phyloP scores from a whole-genome alignment of 2,113 vertebrate genomes.

The Cryptotis parvus region DNA sequence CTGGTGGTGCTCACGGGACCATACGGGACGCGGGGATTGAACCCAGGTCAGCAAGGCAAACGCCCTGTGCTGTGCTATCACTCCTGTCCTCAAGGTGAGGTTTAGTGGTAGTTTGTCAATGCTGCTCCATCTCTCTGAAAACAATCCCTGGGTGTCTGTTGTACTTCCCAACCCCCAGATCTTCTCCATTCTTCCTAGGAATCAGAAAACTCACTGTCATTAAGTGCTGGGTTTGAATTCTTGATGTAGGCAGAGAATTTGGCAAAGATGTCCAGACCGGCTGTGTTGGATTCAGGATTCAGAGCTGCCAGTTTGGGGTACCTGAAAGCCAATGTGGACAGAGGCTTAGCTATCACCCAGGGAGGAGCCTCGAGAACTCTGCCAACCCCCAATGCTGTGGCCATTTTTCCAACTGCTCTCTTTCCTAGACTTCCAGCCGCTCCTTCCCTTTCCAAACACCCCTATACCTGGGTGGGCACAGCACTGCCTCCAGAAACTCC shows the following conservation, averaged over 20 bases:
- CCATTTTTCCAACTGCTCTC: not conserved
- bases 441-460: not conserved
- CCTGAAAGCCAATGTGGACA: constrained; percentile 80
- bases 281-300: constrained; percentile 95
- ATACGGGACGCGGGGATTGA: too few relatives aligned
- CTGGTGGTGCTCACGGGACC: too few relatives aligned
- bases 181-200: not conserved
- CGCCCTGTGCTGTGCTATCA: too few relatives aligned
- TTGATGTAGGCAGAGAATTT: constrained; percentile 96
- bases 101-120: not conserved
- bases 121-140: constrained; percentile 5
- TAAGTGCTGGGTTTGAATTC: constrained; percentile 92
- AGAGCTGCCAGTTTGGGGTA: constrained; percentile 92
- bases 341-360: not conserved
- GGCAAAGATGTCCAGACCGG: constrained; percentile 94
- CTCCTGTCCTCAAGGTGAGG: not conserved
- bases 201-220: constrained; percentile 89
- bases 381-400: too few relatives aligned
- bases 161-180: not conserved
- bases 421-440: not conserved
- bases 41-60: too few relatives aligned
- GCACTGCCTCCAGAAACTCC: constrained; percentile 94
- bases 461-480: constrained; percentile 92
- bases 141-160: not conserved
- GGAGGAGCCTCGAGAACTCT: not conserved